phyloP scores from a whole-genome alignment of 2,888 invertebrate genomes.

The Pandemis heparana region DNA sequence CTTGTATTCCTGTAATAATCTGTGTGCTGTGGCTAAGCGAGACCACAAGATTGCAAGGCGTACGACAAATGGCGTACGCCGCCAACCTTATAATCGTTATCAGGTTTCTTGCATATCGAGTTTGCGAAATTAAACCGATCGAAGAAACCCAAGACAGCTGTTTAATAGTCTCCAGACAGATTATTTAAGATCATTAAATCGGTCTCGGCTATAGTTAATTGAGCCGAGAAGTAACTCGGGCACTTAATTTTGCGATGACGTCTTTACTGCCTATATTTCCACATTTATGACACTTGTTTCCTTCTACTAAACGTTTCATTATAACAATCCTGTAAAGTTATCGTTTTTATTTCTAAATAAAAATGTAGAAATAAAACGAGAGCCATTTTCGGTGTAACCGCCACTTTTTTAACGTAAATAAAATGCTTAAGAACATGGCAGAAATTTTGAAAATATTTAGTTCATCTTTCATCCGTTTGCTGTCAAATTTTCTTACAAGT shows the following conservation, averaged over 20 bases:
- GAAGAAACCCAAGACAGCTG: conserved; percentile 28
- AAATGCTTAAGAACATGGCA: no score
- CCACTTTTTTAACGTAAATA: no score
- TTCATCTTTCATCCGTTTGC: no score
- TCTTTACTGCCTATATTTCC: not conserved
- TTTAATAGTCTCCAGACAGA: conserved; percentile 21
- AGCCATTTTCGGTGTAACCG: no score
- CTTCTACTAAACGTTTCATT: not conserved
- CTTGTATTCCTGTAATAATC: not conserved
- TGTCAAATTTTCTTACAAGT: no score
- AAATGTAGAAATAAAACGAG: no score
- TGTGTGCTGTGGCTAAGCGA: conserved; percentile 21
- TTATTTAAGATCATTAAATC: conserved; percentile 25
- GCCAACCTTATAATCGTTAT: conserved; percentile 71
- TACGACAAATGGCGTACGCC: conserved; percentile 73
- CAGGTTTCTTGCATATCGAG: conserved; percentile 74
- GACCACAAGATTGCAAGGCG: conserved; percentile 57
- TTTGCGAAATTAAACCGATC: conserved; percentile 46
- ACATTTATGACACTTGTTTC: not conserved
- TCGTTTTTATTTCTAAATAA: no score
- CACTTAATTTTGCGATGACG: not conserved
- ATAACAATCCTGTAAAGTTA: not conserved
- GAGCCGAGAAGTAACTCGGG: not conserved
- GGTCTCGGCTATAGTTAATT: not conserved
- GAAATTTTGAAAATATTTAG: no score